Evolutionary conservation across 1,140 invertebrate species (phyloP), one percentile per base, ranked within the genome.

Genomic region (Lethocerus indicus): DNA sequence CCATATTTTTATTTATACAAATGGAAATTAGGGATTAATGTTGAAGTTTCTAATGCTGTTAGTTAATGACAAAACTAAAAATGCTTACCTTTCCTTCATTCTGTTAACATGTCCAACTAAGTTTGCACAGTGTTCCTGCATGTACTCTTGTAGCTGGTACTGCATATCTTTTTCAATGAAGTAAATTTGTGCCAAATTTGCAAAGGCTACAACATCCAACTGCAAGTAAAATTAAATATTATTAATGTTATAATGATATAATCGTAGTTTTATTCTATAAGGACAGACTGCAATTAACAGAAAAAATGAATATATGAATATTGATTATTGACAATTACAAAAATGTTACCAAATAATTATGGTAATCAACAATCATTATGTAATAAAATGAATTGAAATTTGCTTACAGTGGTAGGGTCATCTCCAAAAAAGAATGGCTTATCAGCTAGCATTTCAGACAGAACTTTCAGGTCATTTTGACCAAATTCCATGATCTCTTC

Each of bases 381-480:
- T 2, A 20, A 45, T 26, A 25, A 45, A 45, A 48, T 23, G 20
- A 51, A 54, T 9, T 2, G 20, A 25, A 37, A 12, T 36, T 6
- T 24, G 37, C 71, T 77, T 68, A 87, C 82, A 58, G 73, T 79
- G 53, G 81, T 85, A 14, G 88, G 87, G 59, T 88, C 82, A 60
- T 93, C 86, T 21, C 90, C 89, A 61, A 92, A 93, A 76, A 93
- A 92, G 75, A 89, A 95, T 12, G 83, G 81, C 64, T 90, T 91
- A 60, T 88, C 87, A 40, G 82, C 83, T 39, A 95, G 71, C 65
- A 87, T 76, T 58, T 91, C 84, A 40, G 83, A 86, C 23, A 94
- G 74, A 16, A 87, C 87, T 65, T 86, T 84, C 51, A 94, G 70
- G 70, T 95, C 90, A 54, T 82, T 78, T 63, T 86, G 83, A 44